A percentile compares a stretch with the other conserved stretches of the same genome.
Evolutionary conservation across 2,113 vertebrate genomes (phyloP).

Genomic region (Anarhynchus alexandrinus): DNA sequence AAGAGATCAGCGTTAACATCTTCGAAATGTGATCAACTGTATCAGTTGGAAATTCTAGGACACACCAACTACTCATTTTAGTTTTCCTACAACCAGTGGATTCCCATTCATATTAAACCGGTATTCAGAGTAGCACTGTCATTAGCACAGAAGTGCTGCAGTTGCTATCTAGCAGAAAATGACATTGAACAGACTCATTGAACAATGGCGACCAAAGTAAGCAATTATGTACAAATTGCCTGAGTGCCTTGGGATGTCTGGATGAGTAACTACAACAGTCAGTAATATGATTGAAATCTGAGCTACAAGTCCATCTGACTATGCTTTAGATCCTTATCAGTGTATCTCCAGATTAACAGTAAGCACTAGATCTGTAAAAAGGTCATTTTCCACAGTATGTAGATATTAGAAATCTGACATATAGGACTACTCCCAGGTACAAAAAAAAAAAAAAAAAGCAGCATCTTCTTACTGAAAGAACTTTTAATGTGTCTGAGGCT

Average conservation of each 20-base stretch:
- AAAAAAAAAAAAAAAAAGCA: neutral
- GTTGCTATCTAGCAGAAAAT: neutral
- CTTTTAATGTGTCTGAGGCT: neutral
- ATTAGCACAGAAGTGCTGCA: neutral
- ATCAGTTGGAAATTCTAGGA: neutral
- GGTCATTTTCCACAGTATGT: neutral
- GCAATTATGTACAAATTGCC: neutral
- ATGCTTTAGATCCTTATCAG: neutral
- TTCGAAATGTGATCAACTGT: rapidly evolving
- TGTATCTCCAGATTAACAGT: neutral
- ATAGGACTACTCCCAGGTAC: neutral
- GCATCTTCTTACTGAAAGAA: neutral
- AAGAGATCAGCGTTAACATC: neutral
- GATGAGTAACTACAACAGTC: neutral
- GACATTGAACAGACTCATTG: neutral
- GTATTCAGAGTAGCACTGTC: neutral
- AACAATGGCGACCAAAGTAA: neutral
- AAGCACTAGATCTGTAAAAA: neutral
- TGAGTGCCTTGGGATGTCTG: neutral
- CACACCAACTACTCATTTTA: neutral
- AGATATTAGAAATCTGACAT: neutral
- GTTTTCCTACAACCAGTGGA: neutral
- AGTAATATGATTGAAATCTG: neutral
- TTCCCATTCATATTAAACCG: neutral
- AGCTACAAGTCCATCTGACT: neutral